phyloP scores from a whole-genome alignment of 2,888 invertebrate species.

The Acanthosepion pharaonis region DNA sequence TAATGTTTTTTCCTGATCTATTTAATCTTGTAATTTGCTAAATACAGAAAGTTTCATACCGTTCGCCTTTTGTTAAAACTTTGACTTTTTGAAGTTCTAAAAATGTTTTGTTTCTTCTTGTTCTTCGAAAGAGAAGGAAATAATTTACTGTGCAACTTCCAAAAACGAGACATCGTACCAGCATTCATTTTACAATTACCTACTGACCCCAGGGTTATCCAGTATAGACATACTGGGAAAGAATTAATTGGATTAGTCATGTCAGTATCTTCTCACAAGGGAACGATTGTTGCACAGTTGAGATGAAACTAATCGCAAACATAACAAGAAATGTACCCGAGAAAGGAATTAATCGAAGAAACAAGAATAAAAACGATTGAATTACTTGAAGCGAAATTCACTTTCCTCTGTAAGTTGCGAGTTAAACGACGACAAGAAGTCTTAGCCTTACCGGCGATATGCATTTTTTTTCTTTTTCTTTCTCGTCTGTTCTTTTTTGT shows the following conservation, averaged over 20 bases:
- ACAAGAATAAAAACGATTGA: conserved; percentile 8
- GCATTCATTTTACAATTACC: not conserved
- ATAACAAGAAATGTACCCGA: not conserved
- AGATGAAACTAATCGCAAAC: not conserved
- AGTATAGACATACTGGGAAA: not conserved
- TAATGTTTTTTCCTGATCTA: too few relatives aligned
- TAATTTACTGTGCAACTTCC: too few relatives aligned
- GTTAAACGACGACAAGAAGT: not conserved
- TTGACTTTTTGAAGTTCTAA: too few relatives aligned
- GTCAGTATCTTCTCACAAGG: not conserved
- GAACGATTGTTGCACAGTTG: not conserved
- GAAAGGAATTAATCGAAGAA: not conserved
- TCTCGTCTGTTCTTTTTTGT: not conserved
- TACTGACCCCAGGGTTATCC: not conserved
- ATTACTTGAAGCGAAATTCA: conserved; percentile 17
- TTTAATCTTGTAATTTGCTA: too few relatives aligned
- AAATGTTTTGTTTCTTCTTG: too few relatives aligned
- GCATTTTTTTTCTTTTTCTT: not conserved
- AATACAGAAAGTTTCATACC: too few relatives aligned
- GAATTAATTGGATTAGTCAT: not conserved
- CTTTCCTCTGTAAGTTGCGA: not conserved
- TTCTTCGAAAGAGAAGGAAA: too few relatives aligned
- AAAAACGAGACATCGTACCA: not conserved
- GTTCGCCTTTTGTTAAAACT: too few relatives aligned
- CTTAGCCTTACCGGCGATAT: not conserved